Base-by-base conservation (phyloP, 2,888 invertebrate genomes). In the Balanococcus diminutus region DNA sequence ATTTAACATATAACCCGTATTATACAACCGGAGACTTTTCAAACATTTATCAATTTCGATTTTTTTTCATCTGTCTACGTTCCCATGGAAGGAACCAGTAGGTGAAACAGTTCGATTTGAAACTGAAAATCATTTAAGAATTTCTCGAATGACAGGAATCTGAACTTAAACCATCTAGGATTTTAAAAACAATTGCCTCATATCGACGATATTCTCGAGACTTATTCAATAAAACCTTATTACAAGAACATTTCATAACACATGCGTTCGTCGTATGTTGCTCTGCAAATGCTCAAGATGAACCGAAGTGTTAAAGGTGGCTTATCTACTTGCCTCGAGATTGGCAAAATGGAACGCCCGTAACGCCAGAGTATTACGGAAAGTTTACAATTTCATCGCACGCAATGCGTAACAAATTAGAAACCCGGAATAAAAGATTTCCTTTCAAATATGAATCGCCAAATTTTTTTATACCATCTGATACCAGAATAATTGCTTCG, bases 261-360 rank as follows among this genome's bases (percentile, higher is more conserved):
- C 67, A 25, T 25, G 28, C 28, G 67, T 67, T 67, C 28, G 28
- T 6, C 67, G 28, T 16, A 67, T 19, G 16, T 22, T 22, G 8
- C 28, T 28, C 28, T 28, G 28, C 67, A 67, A 67, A 67, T 67
- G 16, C 67, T 67, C 28, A 67, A 28, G 67, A 67, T 67, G 67
- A 67, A 67, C 28, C 67, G n/a, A 67, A 67, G 67, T 67, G 67
- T 67, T 67, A 67, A 67, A 67, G 67, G 67, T 67, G 28, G 67
- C 67, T 67, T 67, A 67, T 67, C 67, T 67, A 16, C 16, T 28
- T 67, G 67, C 16, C 28, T 67, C 28, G 67, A 67, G 67, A 67
- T 67, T 67, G 25, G 28, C 16, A 6, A 67, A 67, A 67, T 67
- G 9, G 28, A 67, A 67, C 28, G 25, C 67, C 67, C 28, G 28